Conservation (phyloP, 2,797 vertebrate species). For the Premnoplex brunnescens region DNA sequence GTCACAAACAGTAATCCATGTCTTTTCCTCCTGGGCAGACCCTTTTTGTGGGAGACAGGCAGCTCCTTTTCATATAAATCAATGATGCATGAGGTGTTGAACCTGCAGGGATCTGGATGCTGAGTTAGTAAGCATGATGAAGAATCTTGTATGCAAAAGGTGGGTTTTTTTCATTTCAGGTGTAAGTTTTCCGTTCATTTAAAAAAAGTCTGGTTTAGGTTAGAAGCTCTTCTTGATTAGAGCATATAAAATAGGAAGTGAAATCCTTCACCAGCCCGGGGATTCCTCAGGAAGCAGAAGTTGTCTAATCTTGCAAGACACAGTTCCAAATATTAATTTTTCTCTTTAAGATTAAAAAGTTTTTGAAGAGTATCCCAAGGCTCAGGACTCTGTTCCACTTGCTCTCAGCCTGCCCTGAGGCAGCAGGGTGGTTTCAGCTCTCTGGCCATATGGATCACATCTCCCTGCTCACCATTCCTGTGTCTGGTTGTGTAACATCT, state of each 20-base stretch:
- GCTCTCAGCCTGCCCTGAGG: neutral
- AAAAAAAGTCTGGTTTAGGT: neutral
- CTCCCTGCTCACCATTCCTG: neutral
- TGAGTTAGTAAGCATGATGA: neutral
- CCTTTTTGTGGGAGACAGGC: neutral
- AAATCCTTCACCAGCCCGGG: neutral
- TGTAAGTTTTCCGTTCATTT: neutral
- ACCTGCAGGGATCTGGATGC: neutral
- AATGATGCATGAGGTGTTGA: neutral
- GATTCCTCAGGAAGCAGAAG: neutral
- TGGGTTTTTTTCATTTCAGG: neutral
- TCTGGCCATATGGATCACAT: neutral
- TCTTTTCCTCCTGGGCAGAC: neutral
- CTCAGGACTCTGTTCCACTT: neutral
- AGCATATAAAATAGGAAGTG: neutral
- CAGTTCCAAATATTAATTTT: neutral
- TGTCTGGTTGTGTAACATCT: neutral
- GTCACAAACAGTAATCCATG: neutral
- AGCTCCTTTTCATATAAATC: neutral
- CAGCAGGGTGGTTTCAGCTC: neutral
- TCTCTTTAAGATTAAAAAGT: neutral
- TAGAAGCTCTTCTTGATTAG: neutral
- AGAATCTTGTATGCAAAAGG: neutral
- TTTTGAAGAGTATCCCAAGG: neutral
- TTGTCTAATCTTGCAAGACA: neutral